Base-by-base conservation (phyloP, 2,797 vertebrate species). In the Lates japonicus region DNA sequence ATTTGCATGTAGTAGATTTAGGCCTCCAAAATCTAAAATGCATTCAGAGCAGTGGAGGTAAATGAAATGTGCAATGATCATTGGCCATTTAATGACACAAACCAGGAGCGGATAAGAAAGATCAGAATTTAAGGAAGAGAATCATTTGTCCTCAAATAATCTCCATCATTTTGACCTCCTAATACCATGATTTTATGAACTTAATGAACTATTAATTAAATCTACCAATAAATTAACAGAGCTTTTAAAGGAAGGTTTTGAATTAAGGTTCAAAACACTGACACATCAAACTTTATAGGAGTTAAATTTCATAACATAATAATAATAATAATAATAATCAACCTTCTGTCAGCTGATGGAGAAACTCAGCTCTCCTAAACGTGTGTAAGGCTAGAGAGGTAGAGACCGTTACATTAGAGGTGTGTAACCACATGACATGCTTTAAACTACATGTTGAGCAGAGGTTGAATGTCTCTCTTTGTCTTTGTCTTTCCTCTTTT, bases 401-500 rank as follows among this genome's bases (percentile, higher is more conserved):
- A 11, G 19, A 12, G 46, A 9, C 7, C 4, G 3, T 51, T 25
- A 2, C 58, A 62, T 35, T 10, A 9, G 4, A 44, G 17, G 7
- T 5, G 1, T 39, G 48, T 9, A 51, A 1, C 25, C 14, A 9
- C 31, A 22, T 55, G 19, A 63, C 35, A 6, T 22, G 5, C 17
- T 17, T 42, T 8, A 8, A 33, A 35, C 44, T 44, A 69, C 8
- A 60, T 29, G 33, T 51, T 42, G 19, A 54, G 48, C 17, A 25
- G 22, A 68, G 35, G 55, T 20, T 63, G 46, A 25, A 3, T 11
- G n/a, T 55, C n/a, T 55, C 37, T 65, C 37, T 79, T 46, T 63
- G 44, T 83, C 35, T 72, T 58, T 70, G 13, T 72, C 13, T 74
- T 41, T 35, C 42, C 29, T 66, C 64, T 62, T 29, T 57, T 33